Percentiles rank a stretch among this genome's conserved stretches.
Evolutionary conservation across 1,140 invertebrate species (phyloP).

Genomic region (Parasteatoda tepidariorum): DNA sequence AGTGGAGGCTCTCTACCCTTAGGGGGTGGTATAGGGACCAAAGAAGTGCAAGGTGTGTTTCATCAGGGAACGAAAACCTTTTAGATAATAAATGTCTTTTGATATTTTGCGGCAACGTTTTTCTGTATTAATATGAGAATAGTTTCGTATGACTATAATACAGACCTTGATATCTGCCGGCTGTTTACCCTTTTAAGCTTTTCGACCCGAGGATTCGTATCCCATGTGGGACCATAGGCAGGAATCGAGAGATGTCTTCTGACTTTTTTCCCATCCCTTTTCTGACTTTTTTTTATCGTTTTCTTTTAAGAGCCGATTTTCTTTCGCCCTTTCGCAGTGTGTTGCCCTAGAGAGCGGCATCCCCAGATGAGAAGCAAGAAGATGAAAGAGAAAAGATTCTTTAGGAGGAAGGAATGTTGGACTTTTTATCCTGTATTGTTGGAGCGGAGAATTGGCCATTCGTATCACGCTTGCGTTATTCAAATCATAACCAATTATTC

Average conservation of each 20-base stretch:
- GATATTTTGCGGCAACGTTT: slow-evolving; percentile 52
- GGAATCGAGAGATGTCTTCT: slow-evolving; percentile 50
- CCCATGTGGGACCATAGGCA: slow-evolving; percentile 13
- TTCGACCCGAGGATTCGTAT: slow-evolving; percentile 23
- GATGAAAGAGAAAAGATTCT: slow-evolving; percentile 5
- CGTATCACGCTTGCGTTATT: slow-evolving; percentile 6
- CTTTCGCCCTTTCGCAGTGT: background rate
- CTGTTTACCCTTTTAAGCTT: slow-evolving; percentile 58
- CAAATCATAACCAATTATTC: slow-evolving; percentile 36
- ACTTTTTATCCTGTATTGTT: background rate
- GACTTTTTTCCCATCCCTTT: slow-evolving; percentile 1
- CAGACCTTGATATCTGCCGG: slow-evolving; percentile 41
- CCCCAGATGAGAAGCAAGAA: slow-evolving; percentile 2
- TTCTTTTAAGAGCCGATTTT: slow-evolving; percentile 19
- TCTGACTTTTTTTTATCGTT: background rate
- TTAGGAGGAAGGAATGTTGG: slow-evolving; percentile 36
- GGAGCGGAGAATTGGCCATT: background rate
- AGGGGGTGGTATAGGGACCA: background rate
- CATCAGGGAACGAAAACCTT: slow-evolving; percentile 58
- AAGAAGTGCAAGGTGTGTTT: slow-evolving; percentile 26
- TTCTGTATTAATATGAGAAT: slow-evolving; percentile 61
- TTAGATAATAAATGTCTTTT: slow-evolving; percentile 53
- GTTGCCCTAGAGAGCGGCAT: background rate
- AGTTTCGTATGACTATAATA: slow-evolving; percentile 34
- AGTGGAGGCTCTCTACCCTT: slow-evolving; percentile 11